A percentile compares a stretch with the other conserved stretches of the same genome.
phyloP scores from a whole-genome alignment of 1,140 invertebrate species.

The Venustaconcha ellipsiformis region DNA sequence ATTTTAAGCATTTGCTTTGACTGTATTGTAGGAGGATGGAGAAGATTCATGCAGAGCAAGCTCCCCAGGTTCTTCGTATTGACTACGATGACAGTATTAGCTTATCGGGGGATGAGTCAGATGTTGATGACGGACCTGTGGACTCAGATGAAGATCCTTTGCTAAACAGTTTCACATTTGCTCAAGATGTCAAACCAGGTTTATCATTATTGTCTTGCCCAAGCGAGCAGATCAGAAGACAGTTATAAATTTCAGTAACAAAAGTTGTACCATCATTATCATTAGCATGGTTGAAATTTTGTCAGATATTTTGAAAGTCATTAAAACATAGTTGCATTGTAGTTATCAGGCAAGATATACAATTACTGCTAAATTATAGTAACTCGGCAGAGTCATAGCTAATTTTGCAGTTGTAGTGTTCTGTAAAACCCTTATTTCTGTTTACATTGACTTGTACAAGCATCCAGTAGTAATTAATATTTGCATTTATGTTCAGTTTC shows the following conservation, averaged over 20 bases:
- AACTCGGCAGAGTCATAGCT: no score
- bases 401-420: no score
- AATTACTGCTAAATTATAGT: no score
- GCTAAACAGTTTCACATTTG: not conserved
- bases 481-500: no score
- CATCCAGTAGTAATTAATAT: no score
- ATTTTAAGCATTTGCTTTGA: slow-evolving; percentile 2
- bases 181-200: slow-evolving; percentile 4
- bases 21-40: slow-evolving; percentile 47
- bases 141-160: slow-evolving; percentile 6
- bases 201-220: slow-evolving; percentile 9
- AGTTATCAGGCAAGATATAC: not conserved
- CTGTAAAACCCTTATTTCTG: no score
- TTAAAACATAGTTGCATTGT: not conserved
- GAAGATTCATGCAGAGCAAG: slow-evolving; percentile 46
- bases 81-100: slow-evolving; percentile 46
- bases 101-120: slow-evolving; percentile 37
- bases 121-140: slow-evolving; percentile 19
- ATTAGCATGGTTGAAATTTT: slow-evolving; percentile 27
- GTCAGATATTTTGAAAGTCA: not conserved
- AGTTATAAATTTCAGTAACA: no score
- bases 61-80: slow-evolving; percentile 57
- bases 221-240: slow-evolving; percentile 1
- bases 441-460: no score
- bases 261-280: slow-evolving; percentile 18